phyloP scores from a whole-genome alignment of 1,140 invertebrate genomes.

The Venturia canescens region DNA sequence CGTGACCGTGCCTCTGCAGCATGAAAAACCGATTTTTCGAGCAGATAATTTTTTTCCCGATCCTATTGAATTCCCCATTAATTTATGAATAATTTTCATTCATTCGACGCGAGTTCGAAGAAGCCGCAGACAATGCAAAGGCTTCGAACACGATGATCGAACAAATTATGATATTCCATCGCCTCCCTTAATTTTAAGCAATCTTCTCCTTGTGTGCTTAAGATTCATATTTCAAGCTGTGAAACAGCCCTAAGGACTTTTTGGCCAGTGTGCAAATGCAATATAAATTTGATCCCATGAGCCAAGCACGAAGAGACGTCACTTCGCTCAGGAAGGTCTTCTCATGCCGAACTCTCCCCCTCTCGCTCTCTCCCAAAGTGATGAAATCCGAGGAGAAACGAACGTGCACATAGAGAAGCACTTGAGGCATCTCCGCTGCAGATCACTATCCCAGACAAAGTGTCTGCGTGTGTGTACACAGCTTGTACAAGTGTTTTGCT shows the following conservation, averaged over 20 bases:
- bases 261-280: not conserved
- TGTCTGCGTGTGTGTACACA: not conserved
- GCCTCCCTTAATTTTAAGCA: not conserved
- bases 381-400: constrained; percentile 42
- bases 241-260: not conserved
- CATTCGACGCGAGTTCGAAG: too few species aligned
- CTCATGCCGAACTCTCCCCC: constrained; percentile 8
- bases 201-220: not conserved
- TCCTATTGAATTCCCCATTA: too few species aligned
- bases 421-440: not conserved
- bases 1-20: too few species aligned
- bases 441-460: not conserved
- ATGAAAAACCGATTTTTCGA: too few species aligned
- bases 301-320: not conserved
- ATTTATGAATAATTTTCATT: too few species aligned
- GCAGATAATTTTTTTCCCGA: too few species aligned
- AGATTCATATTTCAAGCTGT: constrained; percentile 28
- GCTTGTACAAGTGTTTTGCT: constrained; percentile 3
- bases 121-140: too few species aligned
- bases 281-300: constrained; percentile 28
- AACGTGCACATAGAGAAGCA: constrained; percentile 11
- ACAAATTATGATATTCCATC: not conserved
- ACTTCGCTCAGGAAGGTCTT: constrained; percentile 12
- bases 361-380: not conserved
- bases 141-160: too few species aligned